phyloP scores from a whole-genome alignment of 2,113 vertebrate genomes.

The Plotosus lineatus region DNA sequence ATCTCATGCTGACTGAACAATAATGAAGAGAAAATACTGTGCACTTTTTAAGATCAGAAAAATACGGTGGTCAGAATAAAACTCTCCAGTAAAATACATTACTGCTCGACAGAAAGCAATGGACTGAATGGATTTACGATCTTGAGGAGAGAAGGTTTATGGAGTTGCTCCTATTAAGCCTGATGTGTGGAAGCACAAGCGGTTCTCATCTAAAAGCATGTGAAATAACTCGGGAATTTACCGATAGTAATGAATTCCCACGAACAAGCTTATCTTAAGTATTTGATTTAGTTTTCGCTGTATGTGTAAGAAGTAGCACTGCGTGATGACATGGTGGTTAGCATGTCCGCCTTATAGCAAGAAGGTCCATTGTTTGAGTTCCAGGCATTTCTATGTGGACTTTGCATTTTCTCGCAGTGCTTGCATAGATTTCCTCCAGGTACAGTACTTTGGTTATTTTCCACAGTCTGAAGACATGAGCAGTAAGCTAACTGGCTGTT shows the following conservation, averaged over 20 bases:
- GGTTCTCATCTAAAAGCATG: neutral
- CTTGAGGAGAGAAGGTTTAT: neutral
- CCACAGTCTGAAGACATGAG: too few relatives aligned
- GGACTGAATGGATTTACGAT: constrained; percentile 1
- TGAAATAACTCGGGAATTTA: neutral
- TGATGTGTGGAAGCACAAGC: constrained; percentile 2
- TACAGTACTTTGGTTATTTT: too few relatives aligned
- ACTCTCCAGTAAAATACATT: constrained; percentile 3
- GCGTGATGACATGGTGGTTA: too few relatives aligned
- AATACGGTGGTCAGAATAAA: neutral
- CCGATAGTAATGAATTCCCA: neutral
- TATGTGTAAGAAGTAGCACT: too few relatives aligned
- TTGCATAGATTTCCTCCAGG: too few relatives aligned
- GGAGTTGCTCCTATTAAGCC: neutral
- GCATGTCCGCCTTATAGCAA: too few relatives aligned
- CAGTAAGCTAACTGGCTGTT: too few relatives aligned
- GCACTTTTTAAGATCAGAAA: neutral
- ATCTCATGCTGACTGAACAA: constrained; percentile 2
- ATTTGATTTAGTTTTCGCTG: neutral
- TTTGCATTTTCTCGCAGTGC: too few relatives aligned
- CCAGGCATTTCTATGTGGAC: too few relatives aligned
- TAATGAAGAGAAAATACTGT: neutral
- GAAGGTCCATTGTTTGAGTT: too few relatives aligned
- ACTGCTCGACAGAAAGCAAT: neutral
- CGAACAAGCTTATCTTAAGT: neutral